phyloP scores from a whole-genome alignment of 2,113 vertebrate genomes.

The Osmerus mordax region DNA sequence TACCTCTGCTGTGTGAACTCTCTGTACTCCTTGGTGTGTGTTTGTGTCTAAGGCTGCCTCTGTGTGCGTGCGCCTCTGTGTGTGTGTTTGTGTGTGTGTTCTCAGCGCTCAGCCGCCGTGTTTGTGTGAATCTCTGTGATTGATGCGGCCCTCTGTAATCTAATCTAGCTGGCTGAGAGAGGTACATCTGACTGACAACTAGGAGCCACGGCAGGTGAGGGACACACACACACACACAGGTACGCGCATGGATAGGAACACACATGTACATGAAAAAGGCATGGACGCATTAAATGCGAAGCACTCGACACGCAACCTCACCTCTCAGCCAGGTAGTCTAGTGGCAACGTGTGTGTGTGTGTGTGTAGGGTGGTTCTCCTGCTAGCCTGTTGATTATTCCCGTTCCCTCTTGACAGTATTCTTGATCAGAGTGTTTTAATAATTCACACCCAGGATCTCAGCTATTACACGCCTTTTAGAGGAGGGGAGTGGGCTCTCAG shows the following conservation, averaged over 20 bases:
- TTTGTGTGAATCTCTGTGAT: conserved; percentile 11
- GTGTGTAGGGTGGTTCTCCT: conserved; percentile 23
- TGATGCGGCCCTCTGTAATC: conserved; percentile 42
- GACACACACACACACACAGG: not conserved
- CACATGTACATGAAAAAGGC: not conserved
- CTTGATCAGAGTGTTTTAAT: conserved; percentile 54
- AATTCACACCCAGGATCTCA: conserved; percentile 62
- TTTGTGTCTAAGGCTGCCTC: not conserved
- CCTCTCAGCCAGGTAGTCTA: not conserved
- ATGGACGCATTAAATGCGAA: too few species aligned
- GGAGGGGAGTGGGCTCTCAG: conserved; percentile 46
- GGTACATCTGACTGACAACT: conserved; percentile 39
- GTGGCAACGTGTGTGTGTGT: not conserved
- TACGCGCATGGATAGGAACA: not conserved
- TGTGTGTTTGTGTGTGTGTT: not conserved
- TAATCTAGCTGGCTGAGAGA: conserved; percentile 47
- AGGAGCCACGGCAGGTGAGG: conserved; percentile 18
- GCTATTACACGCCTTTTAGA: conserved; percentile 60
- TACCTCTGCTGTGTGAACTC: not conserved
- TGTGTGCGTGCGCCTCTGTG: not conserved
- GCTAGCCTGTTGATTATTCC: conserved; percentile 13
- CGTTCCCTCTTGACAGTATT: conserved; percentile 48
- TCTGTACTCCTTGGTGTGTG: not conserved
- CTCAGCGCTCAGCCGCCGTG: not conserved
- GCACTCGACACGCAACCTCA: too few species aligned